Conservation (phyloP, 1,140 invertebrate species). For the Drosophila ironensis region DNA sequence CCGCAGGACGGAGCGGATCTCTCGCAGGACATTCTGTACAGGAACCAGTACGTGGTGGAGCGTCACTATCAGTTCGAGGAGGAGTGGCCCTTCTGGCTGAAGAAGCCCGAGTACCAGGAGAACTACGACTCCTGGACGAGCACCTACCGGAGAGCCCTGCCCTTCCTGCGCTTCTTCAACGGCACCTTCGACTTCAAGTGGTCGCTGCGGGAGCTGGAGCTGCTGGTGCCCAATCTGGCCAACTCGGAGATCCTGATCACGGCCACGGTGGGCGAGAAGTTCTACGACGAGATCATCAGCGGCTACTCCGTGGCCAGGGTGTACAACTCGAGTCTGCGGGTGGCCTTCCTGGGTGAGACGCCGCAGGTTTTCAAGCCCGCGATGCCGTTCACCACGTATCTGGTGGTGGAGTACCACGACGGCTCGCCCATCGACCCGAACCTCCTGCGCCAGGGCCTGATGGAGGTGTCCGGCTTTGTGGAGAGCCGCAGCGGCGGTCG, state of each 20-base stretch:
- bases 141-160: slow-evolving; percentile 83
- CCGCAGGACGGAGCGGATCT: slow-evolving; percentile 57
- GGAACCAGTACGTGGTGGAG: slow-evolving; percentile 85
- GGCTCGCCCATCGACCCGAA: slow-evolving; percentile 86
- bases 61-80: slow-evolving; percentile 91
- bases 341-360: slow-evolving; percentile 93
- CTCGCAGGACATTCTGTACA: slow-evolving; percentile 69
- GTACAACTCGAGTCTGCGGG: slow-evolving; percentile 91
- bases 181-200: slow-evolving; percentile 93
- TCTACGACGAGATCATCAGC: slow-evolving; percentile 92
- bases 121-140: slow-evolving; percentile 70
- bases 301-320: slow-evolving; percentile 94
- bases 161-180: slow-evolving; percentile 90
- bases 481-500: slow-evolving; percentile 84
- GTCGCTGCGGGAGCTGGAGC: slow-evolving; percentile 89
- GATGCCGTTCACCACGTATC: slow-evolving; percentile 88
- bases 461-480: slow-evolving; percentile 85
- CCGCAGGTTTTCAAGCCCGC: slow-evolving; percentile 97
- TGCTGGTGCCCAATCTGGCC: slow-evolving; percentile 86
- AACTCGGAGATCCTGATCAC: slow-evolving; percentile 92
- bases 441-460: slow-evolving; percentile 83
- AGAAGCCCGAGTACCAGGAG: slow-evolving; percentile 82
- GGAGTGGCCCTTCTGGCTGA: slow-evolving; percentile 90
- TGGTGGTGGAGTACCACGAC: slow-evolving; percentile 90
- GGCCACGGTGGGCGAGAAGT: slow-evolving; percentile 94